Percentiles rank a stretch among this genome's conserved stretches.
These are phyloP conservation scores for Sphenopsis melanotis DNA, from an alignment of 2,797 vertebrate species.

Conservation along the genomic window DNA sequence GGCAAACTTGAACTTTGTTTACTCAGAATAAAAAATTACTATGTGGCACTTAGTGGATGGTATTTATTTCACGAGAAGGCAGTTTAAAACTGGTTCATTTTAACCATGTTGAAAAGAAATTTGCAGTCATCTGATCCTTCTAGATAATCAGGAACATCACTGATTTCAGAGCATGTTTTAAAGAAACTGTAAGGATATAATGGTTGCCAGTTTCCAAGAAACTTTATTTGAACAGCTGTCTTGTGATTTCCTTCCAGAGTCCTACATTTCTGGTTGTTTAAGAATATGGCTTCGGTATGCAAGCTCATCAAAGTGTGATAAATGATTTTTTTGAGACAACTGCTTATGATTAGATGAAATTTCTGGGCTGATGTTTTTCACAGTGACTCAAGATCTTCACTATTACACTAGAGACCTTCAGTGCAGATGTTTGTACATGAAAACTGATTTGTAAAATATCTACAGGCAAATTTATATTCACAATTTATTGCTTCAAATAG, in stretches of 20 bases:
- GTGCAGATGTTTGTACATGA: not conserved
- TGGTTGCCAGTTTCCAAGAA: not conserved
- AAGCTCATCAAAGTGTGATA: not conserved
- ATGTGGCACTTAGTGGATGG: rapidly evolving
- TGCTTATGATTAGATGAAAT: not conserved
- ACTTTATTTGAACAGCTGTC: not conserved
- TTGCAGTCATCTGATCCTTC: not conserved
- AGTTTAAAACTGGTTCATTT: not conserved
- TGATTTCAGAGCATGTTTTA: not conserved
- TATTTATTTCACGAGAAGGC: not conserved
- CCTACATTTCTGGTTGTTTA: not conserved
- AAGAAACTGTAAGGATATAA: not conserved
- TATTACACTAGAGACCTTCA: not conserved
- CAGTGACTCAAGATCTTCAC: not conserved
- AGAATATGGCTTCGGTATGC: not conserved
- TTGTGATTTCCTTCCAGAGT: not conserved
- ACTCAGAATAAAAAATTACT: not conserved
- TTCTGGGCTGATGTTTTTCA: not conserved
- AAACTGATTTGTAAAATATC: not conserved
- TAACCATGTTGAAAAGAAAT: not conserved
- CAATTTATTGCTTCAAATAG: not conserved
- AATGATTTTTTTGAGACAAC: not conserved
- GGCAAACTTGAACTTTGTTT: not conserved
- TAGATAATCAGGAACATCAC: not conserved
- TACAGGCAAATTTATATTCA: not conserved